Base-by-base conservation (phyloP, 2,797 vertebrate genomes). In the Yasuhikotakia modesta region DNA sequence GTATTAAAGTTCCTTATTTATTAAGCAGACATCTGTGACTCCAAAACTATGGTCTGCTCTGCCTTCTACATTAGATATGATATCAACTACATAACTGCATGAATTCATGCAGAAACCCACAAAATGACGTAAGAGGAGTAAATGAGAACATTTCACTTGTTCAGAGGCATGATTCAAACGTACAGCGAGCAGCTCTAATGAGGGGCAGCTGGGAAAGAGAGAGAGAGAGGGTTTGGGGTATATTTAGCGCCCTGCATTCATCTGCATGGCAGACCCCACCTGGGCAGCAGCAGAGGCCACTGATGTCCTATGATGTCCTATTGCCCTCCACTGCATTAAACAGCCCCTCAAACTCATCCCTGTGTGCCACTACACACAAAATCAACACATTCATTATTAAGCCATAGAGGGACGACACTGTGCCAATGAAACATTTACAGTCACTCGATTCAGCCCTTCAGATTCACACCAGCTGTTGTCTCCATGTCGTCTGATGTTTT, bases 311-410 rank as follows among this genome's bases (percentile, higher is more conserved):
- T 86, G 83, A 89, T 86, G 87, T 90, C 75, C 87, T 87, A 89
- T 90, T 91, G 87, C 88, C 87, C 87, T 88, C 78, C 61, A 57
- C 61, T 79, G 80, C 75, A 53, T 70, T 73, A 27, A 70, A 86
- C 85, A 88, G 84, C 86, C 85, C 83, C 76, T 87, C 86, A 82
- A 88, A 87, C 76, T 86, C 79, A 81, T 87, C 86, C 68, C 81
- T 78, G 79, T 80, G 82, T 80, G 83, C 84, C 85, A 6, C 61
- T 83, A 84, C 83, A 86, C 83, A 87, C 87, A 90, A 91, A 90
- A 90, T 87, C 88, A 87, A 84, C 83, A 86, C 89, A 87, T 91
- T 87, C 87, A 92, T 91, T 90, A 90, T 91, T 90, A 88, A 90
- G 81, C 79, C 81, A 80, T 48, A 67, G 70, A 69, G 83, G 84